Percentiles rank a stretch among this genome's conserved stretches.
Conservation (phyloP, 2,797 vertebrate genomes). For the Enteromius argenteus region DNA sequence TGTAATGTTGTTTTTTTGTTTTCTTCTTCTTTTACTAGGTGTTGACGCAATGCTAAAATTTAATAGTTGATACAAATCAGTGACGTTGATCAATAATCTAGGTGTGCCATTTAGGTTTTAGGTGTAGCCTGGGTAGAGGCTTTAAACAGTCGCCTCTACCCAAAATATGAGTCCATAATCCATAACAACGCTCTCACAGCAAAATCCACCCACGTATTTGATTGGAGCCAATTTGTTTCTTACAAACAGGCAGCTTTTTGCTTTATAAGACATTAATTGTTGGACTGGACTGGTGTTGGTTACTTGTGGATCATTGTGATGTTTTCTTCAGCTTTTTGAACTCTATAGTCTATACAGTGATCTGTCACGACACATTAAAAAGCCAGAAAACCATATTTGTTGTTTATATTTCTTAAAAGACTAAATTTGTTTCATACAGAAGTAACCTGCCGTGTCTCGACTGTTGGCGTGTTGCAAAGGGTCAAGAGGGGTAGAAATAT, state of each 20-base stretch:
- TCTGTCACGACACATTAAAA: too few species aligned
- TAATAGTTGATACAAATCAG: neutral
- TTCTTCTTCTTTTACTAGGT: fast-evolving
- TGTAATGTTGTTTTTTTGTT: neutral
- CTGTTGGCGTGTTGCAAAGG: too few species aligned
- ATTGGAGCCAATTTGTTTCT: neutral
- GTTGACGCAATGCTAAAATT: neutral
- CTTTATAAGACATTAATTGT: neutral
- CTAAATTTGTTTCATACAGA: too few species aligned
- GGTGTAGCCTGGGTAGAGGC: too few species aligned
- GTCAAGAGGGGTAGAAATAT: neutral
- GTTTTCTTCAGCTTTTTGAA: neutral
- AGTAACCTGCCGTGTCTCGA: too few species aligned
- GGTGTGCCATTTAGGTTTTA: neutral
- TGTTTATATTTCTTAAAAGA: too few species aligned
- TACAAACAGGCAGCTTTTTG: neutral
- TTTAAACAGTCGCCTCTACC: neutral
- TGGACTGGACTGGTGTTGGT: neutral
- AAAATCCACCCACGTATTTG: neutral
- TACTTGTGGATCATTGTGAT: neutral
- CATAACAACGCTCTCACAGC: neutral
- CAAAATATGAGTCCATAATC: neutral
- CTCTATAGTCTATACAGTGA: neutral
- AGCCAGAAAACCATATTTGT: too few species aligned
- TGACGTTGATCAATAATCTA: neutral